Percentiles rank a stretch among this genome's conserved stretches.
Evolutionary conservation across 1,140 invertebrate genomes (phyloP).

Genomic region (Pentalonia nigronervosa): DNA sequence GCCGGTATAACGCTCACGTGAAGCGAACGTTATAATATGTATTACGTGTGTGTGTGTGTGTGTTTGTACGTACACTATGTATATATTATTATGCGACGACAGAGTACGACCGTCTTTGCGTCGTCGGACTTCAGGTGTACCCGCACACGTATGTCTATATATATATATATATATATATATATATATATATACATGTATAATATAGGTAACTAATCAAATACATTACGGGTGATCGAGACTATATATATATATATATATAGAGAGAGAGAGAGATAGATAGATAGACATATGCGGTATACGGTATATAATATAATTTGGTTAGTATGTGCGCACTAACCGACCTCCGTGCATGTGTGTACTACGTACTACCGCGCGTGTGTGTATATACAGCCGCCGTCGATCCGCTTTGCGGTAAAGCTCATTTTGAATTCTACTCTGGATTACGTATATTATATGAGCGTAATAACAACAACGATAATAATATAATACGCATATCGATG

Average conservation of each 20-base stretch:
- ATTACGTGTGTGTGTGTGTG: neutral
- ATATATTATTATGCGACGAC: slow-evolving; percentile 10
- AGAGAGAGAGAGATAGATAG: no score
- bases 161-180: neutral
- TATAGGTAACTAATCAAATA: slow-evolving; percentile 6
- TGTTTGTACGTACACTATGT: neutral
- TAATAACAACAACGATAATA: slow-evolving; percentile 16
- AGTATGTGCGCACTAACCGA: slow-evolving; percentile 14
- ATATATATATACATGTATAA: neutral
- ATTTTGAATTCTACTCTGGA: neutral
- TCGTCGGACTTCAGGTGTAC: neutral
- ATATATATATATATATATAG: neutral
- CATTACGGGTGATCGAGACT: neutral
- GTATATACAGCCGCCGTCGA: neutral
- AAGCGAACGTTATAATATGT: neutral
- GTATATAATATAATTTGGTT: neutral
- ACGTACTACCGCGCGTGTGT: no score
- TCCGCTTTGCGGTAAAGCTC: slow-evolving; percentile 10
- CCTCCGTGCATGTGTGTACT: neutral
- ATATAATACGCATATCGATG: neutral
- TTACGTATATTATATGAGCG: neutral
- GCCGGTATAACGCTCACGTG: neutral
- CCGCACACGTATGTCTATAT: neutral
- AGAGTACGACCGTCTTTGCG: neutral
- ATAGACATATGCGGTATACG: neutral